phyloP scores from a whole-genome alignment of 2,113 vertebrate species.

The Ursus arctos region DNA sequence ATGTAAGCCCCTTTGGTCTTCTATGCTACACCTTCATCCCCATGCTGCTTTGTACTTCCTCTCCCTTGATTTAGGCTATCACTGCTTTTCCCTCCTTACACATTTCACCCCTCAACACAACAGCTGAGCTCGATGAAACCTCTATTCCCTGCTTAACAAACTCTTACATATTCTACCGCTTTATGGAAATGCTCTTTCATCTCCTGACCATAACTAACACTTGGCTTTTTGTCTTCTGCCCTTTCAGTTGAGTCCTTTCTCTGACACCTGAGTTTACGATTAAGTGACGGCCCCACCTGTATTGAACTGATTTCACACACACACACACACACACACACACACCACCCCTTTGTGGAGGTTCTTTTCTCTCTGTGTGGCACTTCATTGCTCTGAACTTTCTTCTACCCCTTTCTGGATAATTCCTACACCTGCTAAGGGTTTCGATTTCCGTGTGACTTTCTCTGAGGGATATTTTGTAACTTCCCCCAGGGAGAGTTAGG shows the following conservation, averaged over 20 bases:
- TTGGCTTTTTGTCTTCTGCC: background rate
- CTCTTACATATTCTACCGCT: background rate
- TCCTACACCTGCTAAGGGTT: background rate
- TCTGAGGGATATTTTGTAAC: background rate
- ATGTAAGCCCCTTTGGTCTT: conserved; percentile 71
- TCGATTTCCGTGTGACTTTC: background rate
- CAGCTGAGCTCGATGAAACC: background rate
- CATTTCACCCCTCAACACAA: background rate
- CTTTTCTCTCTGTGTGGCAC: background rate
- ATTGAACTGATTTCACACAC: background rate
- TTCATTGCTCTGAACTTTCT: background rate
- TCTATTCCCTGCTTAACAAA: background rate
- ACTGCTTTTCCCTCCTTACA: background rate
- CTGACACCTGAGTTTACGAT: background rate
- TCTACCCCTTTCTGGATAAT: background rate
- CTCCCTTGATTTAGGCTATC: background rate
- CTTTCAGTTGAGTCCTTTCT: background rate
- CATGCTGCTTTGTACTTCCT: background rate
- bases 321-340: background rate
- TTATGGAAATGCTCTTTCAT: background rate
- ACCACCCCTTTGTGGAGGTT: background rate
- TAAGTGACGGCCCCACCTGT: background rate
- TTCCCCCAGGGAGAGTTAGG: background rate
- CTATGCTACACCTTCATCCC: background rate
- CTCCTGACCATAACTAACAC: background rate